Evolutionary conservation across 2,113 vertebrate species (phyloP).

Genomic region (Rhabdomys dilectus): DNA sequence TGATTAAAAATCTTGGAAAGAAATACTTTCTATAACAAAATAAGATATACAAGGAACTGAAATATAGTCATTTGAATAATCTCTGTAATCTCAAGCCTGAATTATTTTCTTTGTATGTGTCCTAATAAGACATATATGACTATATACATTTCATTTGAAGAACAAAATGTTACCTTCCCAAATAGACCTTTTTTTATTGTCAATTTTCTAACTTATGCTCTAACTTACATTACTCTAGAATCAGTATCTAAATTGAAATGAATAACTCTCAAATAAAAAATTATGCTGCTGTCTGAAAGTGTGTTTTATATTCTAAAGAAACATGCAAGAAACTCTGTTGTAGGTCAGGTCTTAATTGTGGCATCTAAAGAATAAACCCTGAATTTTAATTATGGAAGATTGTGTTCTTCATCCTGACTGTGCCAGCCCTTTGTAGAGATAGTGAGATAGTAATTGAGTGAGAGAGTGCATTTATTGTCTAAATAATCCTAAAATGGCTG

Average conservation of each 20-base stretch:
- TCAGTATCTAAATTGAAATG: background rate
- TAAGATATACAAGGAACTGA: background rate
- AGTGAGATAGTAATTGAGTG: background rate
- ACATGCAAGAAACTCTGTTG: background rate
- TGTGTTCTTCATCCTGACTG: background rate
- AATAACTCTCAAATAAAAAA: background rate
- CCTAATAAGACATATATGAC: background rate
- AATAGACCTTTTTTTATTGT: background rate
- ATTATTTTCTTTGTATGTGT: background rate
- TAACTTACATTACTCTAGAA: background rate
- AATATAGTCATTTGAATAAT: background rate
- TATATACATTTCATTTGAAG: slow-evolving; percentile 24
- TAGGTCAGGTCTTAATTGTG: background rate
- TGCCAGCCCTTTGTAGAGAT: background rate
- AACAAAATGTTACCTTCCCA: background rate
- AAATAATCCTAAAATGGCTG: background rate
- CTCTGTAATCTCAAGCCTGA: background rate
- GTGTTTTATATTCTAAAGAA: background rate
- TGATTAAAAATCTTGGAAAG: background rate
- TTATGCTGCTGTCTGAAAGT: background rate
- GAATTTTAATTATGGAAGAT: background rate
- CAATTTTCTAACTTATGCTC: background rate
- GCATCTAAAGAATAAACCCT: background rate
- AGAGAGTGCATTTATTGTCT: background rate
- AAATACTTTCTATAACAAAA: background rate